Conservation (phyloP, 1,140 invertebrate genomes). For the Cherax destructor region DNA sequence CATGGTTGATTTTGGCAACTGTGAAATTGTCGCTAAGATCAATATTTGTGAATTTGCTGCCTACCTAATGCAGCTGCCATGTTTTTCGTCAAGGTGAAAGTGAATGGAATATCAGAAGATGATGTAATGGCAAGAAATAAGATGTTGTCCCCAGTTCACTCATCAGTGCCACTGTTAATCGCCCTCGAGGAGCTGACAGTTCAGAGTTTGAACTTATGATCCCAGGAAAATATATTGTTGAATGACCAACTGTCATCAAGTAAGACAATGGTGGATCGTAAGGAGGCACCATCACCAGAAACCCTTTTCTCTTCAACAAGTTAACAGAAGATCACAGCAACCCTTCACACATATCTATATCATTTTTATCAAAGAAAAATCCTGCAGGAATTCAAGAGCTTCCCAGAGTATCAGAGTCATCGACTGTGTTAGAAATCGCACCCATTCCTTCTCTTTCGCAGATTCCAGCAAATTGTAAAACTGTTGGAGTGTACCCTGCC, state of each 20-base stretch:
- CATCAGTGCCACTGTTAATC: not conserved
- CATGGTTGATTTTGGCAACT: not conserved
- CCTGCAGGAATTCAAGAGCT: no score
- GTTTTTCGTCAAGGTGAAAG: not conserved
- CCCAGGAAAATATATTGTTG: not conserved
- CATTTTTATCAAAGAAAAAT: no score
- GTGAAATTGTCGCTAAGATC: not conserved
- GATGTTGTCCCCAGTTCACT: not conserved
- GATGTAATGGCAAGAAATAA: not conserved
- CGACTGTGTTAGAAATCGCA: no score
- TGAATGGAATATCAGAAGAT: not conserved
- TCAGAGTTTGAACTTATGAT: not conserved
- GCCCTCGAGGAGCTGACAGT: not conserved
- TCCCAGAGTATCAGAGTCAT: no score
- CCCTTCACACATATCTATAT: no score
- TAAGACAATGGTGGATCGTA: no score
- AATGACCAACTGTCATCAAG: not conserved
- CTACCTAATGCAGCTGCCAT: not conserved
- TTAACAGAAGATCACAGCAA: no score
- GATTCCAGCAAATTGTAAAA: no score
- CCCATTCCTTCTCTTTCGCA: no score
- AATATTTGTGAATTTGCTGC: not conserved
- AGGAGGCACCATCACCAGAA: no score
- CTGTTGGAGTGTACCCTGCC: no score
- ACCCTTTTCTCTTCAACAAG: no score